phyloP scores from a whole-genome alignment of 2,797 vertebrate genomes.

The Mus caroli region DNA sequence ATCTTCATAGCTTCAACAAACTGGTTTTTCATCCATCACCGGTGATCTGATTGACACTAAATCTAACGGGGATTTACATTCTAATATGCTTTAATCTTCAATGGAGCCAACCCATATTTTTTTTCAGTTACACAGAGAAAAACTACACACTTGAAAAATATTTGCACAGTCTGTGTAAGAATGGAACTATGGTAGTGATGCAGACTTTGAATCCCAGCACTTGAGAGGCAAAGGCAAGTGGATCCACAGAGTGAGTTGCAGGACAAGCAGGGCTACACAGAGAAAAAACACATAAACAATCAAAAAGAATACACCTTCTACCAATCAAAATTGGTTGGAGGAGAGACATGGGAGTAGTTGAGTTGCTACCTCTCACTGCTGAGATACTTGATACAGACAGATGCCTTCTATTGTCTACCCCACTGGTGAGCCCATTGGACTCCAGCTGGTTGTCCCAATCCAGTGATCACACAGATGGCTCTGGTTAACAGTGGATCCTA shows the following conservation, averaged over 20 bases:
- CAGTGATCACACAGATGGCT: not conserved
- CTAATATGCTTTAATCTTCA: not conserved
- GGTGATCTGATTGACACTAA: not conserved
- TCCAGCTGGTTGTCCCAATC: not conserved
- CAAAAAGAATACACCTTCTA: not conserved
- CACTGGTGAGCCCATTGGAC: not conserved
- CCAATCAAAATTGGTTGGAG: not conserved
- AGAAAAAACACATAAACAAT: no score
- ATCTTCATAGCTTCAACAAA: not conserved
- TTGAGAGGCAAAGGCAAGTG: no score
- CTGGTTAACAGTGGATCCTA: not conserved
- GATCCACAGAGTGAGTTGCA: no score
- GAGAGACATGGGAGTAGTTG: not conserved
- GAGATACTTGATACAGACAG: not conserved
- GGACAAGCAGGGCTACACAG: no score
- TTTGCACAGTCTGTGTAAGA: not conserved
- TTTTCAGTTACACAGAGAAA: not conserved
- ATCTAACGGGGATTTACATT: not conserved
- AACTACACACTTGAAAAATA: not conserved
- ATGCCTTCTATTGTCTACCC: not conserved
- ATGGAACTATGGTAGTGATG: not conserved
- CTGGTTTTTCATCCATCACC: not conserved
- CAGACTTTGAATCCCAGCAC: no score
- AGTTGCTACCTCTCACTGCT: not conserved
- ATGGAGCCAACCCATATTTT: no score